These are phyloP conservation scores for Aelia acuminata DNA, from an alignment of 2,888 invertebrate species.

Conservation along the genomic window DNA sequence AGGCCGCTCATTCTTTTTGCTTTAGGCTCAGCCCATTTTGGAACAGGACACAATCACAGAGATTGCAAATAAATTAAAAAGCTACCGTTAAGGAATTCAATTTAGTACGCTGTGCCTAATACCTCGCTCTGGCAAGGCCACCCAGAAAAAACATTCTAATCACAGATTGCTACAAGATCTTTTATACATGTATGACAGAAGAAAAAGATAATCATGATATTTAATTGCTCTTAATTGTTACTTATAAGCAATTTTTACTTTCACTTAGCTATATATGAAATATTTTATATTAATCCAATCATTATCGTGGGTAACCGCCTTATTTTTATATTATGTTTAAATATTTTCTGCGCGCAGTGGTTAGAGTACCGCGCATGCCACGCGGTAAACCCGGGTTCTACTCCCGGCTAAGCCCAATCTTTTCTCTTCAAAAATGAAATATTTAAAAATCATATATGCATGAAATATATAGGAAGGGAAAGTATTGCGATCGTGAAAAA, in stretches of 20 bases:
- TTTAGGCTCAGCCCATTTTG: slow-evolving; percentile 29
- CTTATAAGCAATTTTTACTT: neutral
- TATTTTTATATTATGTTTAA: too few relatives aligned
- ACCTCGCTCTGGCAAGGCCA: slow-evolving; percentile 25
- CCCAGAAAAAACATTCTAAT: slow-evolving; percentile 37
- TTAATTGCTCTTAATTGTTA: slow-evolving; percentile 28
- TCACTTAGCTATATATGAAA: too few relatives aligned
- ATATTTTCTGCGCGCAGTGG: too few relatives aligned
- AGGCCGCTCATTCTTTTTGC: slow-evolving; percentile 16
- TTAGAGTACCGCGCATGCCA: too few relatives aligned
- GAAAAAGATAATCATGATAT: neutral
- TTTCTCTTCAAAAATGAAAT: too few relatives aligned
- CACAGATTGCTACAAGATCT: slow-evolving; percentile 26
- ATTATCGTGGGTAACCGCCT: too few relatives aligned
- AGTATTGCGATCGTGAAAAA: too few relatives aligned
- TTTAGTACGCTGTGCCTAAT: slow-evolving; percentile 36
- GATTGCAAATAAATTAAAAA: slow-evolving; percentile 48
- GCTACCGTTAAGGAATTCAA: slow-evolving; percentile 40
- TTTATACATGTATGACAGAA: neutral
- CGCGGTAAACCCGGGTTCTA: too few relatives aligned
- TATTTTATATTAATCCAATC: too few relatives aligned
- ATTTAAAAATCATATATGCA: too few relatives aligned
- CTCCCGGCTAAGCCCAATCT: too few relatives aligned
- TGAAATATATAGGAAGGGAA: too few relatives aligned
- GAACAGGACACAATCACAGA: slow-evolving; percentile 1